A percentile compares a stretch with the other conserved stretches of the same genome.
phyloP scores from a whole-genome alignment of 2,797 vertebrate species.

The Decapterus maruadsi region DNA sequence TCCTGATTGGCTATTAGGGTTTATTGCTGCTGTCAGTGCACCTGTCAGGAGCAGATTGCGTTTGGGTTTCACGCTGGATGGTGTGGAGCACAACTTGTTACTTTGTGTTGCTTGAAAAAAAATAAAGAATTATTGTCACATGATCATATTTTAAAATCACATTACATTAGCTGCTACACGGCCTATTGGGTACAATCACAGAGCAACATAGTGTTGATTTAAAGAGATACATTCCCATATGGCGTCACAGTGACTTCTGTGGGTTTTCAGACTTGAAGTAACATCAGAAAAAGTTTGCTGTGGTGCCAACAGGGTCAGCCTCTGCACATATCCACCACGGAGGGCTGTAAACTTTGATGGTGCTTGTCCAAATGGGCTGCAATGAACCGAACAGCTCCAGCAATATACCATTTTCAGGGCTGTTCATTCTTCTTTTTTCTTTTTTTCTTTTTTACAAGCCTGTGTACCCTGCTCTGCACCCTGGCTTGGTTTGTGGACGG shows the following conservation, averaged over 20 bases:
- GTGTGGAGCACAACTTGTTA: neutral
- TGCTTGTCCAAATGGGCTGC: slow-evolving; percentile 25
- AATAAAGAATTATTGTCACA: neutral
- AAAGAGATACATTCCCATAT: too few relatives aligned
- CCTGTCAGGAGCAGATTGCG: slow-evolving; percentile 50
- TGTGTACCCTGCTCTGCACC: neutral
- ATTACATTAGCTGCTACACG: neutral
- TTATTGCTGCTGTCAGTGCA: slow-evolving; percentile 45
- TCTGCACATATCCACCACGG: slow-evolving; percentile 25
- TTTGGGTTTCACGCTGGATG: neutral
- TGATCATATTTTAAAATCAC: neutral
- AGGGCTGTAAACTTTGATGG: slow-evolving; percentile 60
- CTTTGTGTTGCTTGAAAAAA: neutral
- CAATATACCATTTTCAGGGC: slow-evolving; percentile 43
- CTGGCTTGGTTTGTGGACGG: slow-evolving; percentile 12
- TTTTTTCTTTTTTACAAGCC: slow-evolving; percentile 30
- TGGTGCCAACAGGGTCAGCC: slow-evolving; percentile 16
- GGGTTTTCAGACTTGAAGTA: neutral
- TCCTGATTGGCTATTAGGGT: slow-evolving; percentile 61
- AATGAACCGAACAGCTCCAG: slow-evolving; percentile 16
- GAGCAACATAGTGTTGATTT: neutral
- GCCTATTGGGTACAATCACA: neutral
- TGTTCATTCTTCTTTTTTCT: slow-evolving; percentile 43
- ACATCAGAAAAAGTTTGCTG: slow-evolving; percentile 19
- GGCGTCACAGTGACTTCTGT: neutral